Evolutionary conservation across 1,140 invertebrate species (phyloP), one percentile per base, ranked within the genome.

Genomic region (Thereuonema tuberculata): DNA sequence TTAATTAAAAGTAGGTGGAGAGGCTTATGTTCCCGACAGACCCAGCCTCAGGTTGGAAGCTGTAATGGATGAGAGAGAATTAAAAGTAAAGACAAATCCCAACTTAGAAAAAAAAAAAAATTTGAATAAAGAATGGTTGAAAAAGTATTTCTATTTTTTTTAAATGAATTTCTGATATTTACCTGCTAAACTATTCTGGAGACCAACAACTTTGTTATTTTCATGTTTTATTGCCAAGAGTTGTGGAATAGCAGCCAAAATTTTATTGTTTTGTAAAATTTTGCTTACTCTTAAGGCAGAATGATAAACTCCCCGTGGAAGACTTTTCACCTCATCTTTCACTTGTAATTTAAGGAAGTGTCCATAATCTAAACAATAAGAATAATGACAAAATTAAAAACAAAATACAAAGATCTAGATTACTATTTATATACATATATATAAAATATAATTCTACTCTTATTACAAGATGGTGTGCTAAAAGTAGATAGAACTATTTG

Each of bases 91-190:
- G n/a, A n/a, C n/a, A n/a, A n/a, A n/a, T n/a, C n/a, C n/a, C n/a
- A n/a, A n/a, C n/a, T n/a, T n/a, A n/a, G n/a, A n/a, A 50, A 50
- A 50, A 50, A 50, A 50, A 20, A 50, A 50, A 50, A 17, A 50
- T 50, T 50, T 12, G 9, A 43, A 43, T n/a, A n/a, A 43, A 9
- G n/a, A 9, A n/a, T n/a, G n/a, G 37, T 43, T 43, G 9, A 43
- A 43, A n/a, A 12, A 43, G 37, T 12, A 43, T 43, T 12, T 12
- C 9, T 12, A 12, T 12, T 9, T n/a, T 43, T 12, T 9, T n/a
- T 43, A 43, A 9, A 43, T 12, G 9, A n/a, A 43, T 43, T n/a
- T 43, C 37, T 12, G 37, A 12, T 9, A n/a, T 24, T 55, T 29
- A 55, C 53, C 23, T 27, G 53, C 53, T 9, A 55, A 23, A 28